Evolutionary conservation across 2,113 vertebrate genomes (phyloP).

Genomic region (Mellivora capensis): DNA sequence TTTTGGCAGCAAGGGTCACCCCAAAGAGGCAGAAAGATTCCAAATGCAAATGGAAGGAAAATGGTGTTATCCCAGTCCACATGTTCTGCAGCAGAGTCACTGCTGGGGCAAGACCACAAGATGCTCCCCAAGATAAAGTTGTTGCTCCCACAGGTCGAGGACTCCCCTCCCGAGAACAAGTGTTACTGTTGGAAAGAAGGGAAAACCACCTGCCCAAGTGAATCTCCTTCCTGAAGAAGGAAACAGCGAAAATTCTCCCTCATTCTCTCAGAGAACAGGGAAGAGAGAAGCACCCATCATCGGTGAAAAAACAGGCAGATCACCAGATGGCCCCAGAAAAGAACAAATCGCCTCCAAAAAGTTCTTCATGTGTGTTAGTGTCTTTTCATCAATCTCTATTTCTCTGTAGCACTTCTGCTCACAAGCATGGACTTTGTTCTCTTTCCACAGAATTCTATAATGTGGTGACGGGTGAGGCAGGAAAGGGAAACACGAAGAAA

Average conservation of each 20-base stretch:
- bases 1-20: conserved; percentile 37
- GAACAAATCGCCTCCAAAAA: too few relatives aligned
- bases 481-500: too few relatives aligned
- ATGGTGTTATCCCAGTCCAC: neutral
- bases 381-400: neutral
- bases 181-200: neutral
- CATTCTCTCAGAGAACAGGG: neutral
- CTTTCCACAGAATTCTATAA: neutral
- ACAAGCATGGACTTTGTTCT: neutral
- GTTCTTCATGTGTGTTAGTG: neutral
- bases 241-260: neutral
- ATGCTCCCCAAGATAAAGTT: accelerated
- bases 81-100: neutral
- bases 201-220: neutral
- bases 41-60: neutral
- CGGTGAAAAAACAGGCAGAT: neutral
- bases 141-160: neutral
- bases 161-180: accelerated
- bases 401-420: neutral
- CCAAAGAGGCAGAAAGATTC: neutral
- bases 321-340: neutral
- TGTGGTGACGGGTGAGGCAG: neutral
- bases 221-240: neutral
- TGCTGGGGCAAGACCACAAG: too few relatives aligned
- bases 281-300: neutral